Evolutionary conservation across 23 tunicate genomes (phyloP).

Genomic region (Trididemnum clinides): DNA sequence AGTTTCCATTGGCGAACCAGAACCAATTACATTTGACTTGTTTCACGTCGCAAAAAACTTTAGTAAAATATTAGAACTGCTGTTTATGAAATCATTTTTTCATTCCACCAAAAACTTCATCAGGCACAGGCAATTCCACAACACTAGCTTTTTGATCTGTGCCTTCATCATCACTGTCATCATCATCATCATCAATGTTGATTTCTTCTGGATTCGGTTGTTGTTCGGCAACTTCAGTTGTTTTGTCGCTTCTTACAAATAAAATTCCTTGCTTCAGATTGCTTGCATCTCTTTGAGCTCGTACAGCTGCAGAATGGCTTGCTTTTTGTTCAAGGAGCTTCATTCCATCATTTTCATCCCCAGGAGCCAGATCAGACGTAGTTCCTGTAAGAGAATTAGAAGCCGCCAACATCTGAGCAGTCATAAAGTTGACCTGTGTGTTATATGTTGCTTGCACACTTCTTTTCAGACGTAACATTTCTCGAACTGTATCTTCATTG

Average conservation of each 20-base stretch:
- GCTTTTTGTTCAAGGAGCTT: constrained; percentile 95
- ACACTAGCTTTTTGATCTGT: neutral
- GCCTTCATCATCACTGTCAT: constrained; percentile 20
- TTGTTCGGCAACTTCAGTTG: constrained; percentile 31
- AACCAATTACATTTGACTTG: too few relatives aligned
- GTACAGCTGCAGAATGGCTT: constrained; percentile 57
- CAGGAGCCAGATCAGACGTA: constrained; percentile 88
- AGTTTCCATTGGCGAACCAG: too few relatives aligned
- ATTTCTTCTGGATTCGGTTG: constrained; percentile 92
- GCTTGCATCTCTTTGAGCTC: constrained; percentile 43
- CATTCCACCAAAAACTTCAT: constrained; percentile 93
- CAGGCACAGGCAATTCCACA: constrained; percentile 50
- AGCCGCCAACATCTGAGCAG: constrained; percentile 95
- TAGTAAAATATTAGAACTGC: too few relatives aligned
- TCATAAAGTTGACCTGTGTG: constrained; percentile 97
- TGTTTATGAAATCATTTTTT: too few relatives aligned
- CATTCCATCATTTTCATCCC: constrained; percentile 88
- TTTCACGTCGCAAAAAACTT: too few relatives aligned
- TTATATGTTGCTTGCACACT: constrained; percentile 95
- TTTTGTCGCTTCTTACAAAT: constrained; percentile 82
- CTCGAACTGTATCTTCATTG: constrained; percentile 97
- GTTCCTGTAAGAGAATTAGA: constrained; percentile 87
- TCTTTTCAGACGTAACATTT: constrained; percentile 92
- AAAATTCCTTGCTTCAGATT: constrained; percentile 70
- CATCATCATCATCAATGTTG: constrained; percentile 76